These are phyloP conservation scores for Steinernema feltiae DNA, from an alignment of 1,140 invertebrate genomes.

Conservation along the genomic window DNA sequence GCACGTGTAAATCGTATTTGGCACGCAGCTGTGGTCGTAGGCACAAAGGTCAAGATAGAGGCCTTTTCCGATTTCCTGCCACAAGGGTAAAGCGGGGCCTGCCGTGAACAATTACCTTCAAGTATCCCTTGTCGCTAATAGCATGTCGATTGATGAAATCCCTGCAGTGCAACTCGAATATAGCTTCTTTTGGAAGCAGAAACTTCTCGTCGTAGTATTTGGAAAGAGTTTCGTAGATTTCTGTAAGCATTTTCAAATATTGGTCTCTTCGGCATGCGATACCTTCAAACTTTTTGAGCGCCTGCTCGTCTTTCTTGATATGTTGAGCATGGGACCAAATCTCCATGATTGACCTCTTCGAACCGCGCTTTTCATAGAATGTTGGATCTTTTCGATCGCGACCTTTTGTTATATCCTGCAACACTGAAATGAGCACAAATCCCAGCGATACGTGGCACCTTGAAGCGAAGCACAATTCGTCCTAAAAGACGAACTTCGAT, in stretches of 20 bases:
- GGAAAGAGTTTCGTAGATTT: conserved; percentile 44
- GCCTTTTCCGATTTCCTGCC: conserved; percentile 58
- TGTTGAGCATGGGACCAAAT: conserved; percentile 55
- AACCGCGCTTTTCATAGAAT: conserved; percentile 50
- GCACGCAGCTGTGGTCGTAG: conserved; percentile 53
- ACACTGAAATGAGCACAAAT: background rate
- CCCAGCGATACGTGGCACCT: conserved; percentile 31
- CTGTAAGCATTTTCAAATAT: conserved; percentile 31
- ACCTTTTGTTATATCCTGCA: conserved; percentile 45
- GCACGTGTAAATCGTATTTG: conserved; percentile 49
- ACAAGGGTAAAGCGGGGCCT: conserved; percentile 12
- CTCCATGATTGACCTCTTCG: conserved; percentile 50
- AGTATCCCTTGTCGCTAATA: conserved; percentile 48
- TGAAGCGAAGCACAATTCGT: conserved; percentile 49
- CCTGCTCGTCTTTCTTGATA: conserved; percentile 48
- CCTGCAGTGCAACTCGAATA: conserved; percentile 56
- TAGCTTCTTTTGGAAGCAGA: conserved; percentile 40
- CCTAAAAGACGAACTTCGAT: conserved; percentile 40
- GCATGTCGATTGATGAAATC: conserved; percentile 57
- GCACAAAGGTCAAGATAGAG: conserved; percentile 55
- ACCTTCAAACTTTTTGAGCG: conserved; percentile 51
- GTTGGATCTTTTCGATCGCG: conserved; percentile 44
- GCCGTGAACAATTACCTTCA: conserved; percentile 36
- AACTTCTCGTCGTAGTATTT: conserved; percentile 48
- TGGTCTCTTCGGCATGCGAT: too few species aligned